Conservation (phyloP, 2,888 invertebrate species). For the Scotopteryx bipunctaria region DNA sequence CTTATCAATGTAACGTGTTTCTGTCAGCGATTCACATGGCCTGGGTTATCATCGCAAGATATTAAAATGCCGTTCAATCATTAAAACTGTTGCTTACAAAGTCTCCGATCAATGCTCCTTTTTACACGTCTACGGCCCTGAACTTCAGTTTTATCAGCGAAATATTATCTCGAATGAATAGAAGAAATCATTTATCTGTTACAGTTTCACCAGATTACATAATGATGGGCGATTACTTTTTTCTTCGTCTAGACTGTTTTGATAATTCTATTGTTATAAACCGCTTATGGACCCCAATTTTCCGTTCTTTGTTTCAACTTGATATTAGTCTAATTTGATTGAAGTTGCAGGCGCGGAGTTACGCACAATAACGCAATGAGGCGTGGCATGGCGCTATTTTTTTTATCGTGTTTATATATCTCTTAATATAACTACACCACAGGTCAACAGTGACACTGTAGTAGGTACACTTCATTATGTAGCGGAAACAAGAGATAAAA, state of each 20-base stretch:
- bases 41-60: slow-evolving; percentile 43
- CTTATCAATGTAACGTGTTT: slow-evolving; percentile 43
- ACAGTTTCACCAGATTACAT: slow-evolving; percentile 30
- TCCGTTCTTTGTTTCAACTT: slow-evolving; percentile 23
- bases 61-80: slow-evolving; percentile 27
- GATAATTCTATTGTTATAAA: slow-evolving; percentile 25
- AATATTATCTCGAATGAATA: slow-evolving; percentile 31
- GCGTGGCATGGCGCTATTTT: slow-evolving; percentile 21
- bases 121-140: slow-evolving; percentile 32
- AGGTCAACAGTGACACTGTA: slow-evolving; percentile 26
- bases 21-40: slow-evolving; percentile 44
- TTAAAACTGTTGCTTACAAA: slow-evolving; percentile 30
- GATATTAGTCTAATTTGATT: slow-evolving; percentile 17
- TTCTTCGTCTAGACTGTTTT: slow-evolving; percentile 31
- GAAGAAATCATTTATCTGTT: slow-evolving; percentile 30
- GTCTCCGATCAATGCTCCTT: slow-evolving; percentile 40
- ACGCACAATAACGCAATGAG: slow-evolving; percentile 31
- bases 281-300: slow-evolving; percentile 24
- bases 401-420: slow-evolving; percentile 28
- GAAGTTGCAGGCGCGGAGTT: slow-evolving; percentile 18
- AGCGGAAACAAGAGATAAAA: slow-evolving; percentile 14
- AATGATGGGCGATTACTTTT: slow-evolving; percentile 29
- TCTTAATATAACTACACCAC: slow-evolving; percentile 18
- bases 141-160: slow-evolving; percentile 36
- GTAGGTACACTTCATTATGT: slow-evolving; percentile 10